Conservation (phyloP, 1,140 invertebrate species). For the Lasaia peninsularis region DNA sequence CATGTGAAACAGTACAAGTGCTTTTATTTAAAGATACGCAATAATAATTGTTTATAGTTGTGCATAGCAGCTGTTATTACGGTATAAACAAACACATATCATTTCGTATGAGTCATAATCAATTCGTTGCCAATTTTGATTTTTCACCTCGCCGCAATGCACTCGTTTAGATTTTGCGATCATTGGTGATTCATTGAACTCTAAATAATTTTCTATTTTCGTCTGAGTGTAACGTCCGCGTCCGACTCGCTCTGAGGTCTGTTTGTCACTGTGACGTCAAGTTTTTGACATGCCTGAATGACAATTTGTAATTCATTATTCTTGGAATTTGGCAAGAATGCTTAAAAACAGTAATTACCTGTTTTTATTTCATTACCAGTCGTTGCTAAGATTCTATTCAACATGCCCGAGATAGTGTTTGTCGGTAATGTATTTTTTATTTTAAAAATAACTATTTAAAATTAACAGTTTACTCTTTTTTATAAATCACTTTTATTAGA, state of each 20-base stretch:
- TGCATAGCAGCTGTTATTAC: neutral
- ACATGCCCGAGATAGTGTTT: slow-evolving; percentile 44
- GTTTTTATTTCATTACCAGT: neutral
- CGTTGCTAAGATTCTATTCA: slow-evolving; percentile 3
- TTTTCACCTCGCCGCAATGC: slow-evolving; percentile 9
- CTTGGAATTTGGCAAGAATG: slow-evolving; percentile 46
- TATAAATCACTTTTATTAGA: too few relatives aligned
- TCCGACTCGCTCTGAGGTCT: slow-evolving; percentile 21
- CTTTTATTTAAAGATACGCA: too few relatives aligned
- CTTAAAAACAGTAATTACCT: slow-evolving; percentile 24
- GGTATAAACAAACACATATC: slow-evolving; percentile 8
- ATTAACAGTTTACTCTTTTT: too few relatives aligned
- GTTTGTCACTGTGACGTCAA: slow-evolving; percentile 20
- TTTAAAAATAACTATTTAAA: neutral
- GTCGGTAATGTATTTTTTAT: slow-evolving; percentile 47
- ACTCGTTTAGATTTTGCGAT: slow-evolving; percentile 10
- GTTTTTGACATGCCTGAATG: slow-evolving; percentile 14
- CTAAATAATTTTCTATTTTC: slow-evolving; percentile 32
- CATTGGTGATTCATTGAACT: slow-evolving; percentile 40
- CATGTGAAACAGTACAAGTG: too few relatives aligned
- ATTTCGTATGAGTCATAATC: slow-evolving; percentile 13
- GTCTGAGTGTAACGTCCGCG: slow-evolving; percentile 38
- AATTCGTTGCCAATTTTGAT: slow-evolving; percentile 14
- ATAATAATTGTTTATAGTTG: neutral
- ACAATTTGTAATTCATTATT: slow-evolving; percentile 13